Base-by-base conservation (phyloP, 2,113 vertebrate genomes). In the Thalassoma bifasciatum region DNA sequence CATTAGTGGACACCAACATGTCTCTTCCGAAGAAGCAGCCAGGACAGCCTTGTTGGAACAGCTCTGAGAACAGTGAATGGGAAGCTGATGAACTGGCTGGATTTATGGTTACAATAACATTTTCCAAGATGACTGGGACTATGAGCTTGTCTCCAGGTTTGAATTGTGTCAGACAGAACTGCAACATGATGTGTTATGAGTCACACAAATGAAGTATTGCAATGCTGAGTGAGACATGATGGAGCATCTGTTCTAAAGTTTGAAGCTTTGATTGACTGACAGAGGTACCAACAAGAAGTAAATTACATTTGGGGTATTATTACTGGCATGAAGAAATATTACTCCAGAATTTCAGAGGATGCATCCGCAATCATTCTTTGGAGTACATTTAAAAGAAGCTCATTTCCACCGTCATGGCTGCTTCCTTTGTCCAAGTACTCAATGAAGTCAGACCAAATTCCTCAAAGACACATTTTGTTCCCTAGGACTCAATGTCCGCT, bases 51-150 rank as follows among this genome's bases (percentile, higher is more conserved):
- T 36, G 77, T 59, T 82, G 84, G 78, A 87, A n/a, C 49, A 21
- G 34, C 62, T 86, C 86, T 66, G 72, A 2, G 0, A 42, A 79
- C 21, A 47, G 61, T 70, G 70, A 84, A 87, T 61, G 75, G 66
- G 64, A 79, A 63, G 59, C 66, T 50, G 82, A 78, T 66, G 53
- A 38, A 56, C 30, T 37, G 76, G 54, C 57, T 66, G 71, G 56
- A 85, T 85, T 86, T 75, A 77, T 64, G 63, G 74, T 76, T 53
- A 61, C 46, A 69, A 62, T 75, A 77, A 79, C 79, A 46, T 71
- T 22, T 72, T 75, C 79, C 54, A 40, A 63, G 68, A 36, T 75
- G 66, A 74, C 40, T 22, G 75, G 60, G 65, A 74, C 56, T 72
- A 14, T 24, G 23, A 77, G 59, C 70, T 38, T 36, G 44, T 66